These are phyloP conservation scores for Pandemis corylana DNA, from an alignment of 2,888 invertebrate genomes.

Conservation along the genomic window DNA sequence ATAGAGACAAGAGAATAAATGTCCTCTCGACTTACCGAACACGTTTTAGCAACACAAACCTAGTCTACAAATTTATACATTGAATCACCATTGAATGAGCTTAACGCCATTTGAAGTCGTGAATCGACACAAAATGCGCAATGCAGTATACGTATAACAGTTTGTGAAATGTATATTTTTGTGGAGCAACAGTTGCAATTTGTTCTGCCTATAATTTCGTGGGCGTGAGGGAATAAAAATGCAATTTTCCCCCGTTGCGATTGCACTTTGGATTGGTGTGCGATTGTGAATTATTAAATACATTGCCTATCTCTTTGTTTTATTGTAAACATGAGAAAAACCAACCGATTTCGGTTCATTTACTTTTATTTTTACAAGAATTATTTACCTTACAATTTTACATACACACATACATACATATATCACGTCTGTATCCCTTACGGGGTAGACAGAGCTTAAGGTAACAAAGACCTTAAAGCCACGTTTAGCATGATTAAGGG, in stretches of 20 bases:
- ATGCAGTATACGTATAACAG: slow-evolving; percentile 33
- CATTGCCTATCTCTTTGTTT: slow-evolving; percentile 52
- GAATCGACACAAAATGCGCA: slow-evolving; percentile 28
- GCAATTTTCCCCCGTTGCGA: slow-evolving; percentile 68
- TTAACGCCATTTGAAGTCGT: not conserved
- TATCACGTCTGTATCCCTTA: too few species aligned
- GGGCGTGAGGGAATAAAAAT: slow-evolving; percentile 67
- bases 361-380: not conserved
- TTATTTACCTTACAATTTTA: too few species aligned
- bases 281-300: slow-evolving; percentile 70
- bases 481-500: too few species aligned
- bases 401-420: too few species aligned
- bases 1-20: too few species aligned
- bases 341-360: slow-evolving; percentile 4
- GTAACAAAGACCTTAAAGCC: too few species aligned
- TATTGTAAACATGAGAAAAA: slow-evolving; percentile 29
- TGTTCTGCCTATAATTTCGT: slow-evolving; percentile 67
- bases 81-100: too few species aligned
- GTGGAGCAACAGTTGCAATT: slow-evolving; percentile 60
- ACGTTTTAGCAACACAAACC: too few species aligned
- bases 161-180: slow-evolving; percentile 50
- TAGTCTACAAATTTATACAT: not conserved
- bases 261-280: slow-evolving; percentile 65
- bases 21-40: too few species aligned
- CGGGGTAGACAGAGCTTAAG: too few species aligned